Conservation (phyloP, 2,888 invertebrate species). For the Nymphalis c-album region DNA sequence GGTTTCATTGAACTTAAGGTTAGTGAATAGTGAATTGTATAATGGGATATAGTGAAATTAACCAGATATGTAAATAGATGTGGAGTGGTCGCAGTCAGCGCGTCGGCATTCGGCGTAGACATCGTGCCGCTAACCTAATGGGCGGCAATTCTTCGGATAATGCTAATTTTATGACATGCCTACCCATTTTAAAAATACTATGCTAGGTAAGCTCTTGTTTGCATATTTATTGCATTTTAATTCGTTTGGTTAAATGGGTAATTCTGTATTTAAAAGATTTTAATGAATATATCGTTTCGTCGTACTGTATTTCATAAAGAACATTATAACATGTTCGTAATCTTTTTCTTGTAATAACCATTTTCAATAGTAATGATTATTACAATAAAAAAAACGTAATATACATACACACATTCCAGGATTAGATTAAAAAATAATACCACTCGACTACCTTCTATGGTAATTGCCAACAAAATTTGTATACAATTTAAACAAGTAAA, state of each 20-base stretch:
- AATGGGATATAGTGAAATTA: constrained; percentile 8
- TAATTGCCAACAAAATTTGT: too few species aligned
- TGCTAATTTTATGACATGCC: constrained; percentile 69
- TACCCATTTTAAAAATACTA: constrained; percentile 45
- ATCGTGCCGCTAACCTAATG: constrained; percentile 74
- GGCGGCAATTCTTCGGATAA: constrained; percentile 65
- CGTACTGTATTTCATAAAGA: too few species aligned
- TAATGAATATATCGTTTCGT: too few species aligned
- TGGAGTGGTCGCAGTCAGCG: constrained; percentile 41
- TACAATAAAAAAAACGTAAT: too few species aligned
- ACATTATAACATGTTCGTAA: too few species aligned
- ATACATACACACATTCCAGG: too few species aligned
- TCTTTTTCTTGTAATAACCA: too few species aligned
- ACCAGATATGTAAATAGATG: constrained; percentile 39
- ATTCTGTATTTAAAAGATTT: neutral
- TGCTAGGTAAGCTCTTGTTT: constrained; percentile 35
- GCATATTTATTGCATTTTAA: constrained; percentile 15
- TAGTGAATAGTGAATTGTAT: constrained; percentile 1
- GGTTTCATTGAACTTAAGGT: too few species aligned
- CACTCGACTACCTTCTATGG: too few species aligned
- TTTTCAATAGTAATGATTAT: too few species aligned
- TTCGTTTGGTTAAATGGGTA: constrained; percentile 13
- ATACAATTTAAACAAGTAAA: too few species aligned
- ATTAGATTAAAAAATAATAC: too few species aligned
- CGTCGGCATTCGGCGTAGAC: constrained; percentile 45